Base-by-base conservation (phyloP, 2,888 invertebrate genomes). In the Malthinus flaveolus region DNA sequence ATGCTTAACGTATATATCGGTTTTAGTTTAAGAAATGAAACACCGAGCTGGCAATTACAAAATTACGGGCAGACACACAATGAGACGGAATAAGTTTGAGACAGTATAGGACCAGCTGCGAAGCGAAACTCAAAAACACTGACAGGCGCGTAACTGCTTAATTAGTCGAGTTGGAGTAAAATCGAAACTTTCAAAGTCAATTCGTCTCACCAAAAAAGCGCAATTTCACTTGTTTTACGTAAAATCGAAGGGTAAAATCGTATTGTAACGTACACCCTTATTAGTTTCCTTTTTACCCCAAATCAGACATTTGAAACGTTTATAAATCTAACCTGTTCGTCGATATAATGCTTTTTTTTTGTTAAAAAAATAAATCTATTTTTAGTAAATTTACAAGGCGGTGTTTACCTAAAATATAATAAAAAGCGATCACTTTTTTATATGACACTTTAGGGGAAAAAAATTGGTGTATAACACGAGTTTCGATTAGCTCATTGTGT, bases 321-420 rank as follows among this genome's bases (percentile, higher is more conserved):
- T 61, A 59, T 66, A 59, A 23, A 63, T 64, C 64, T 23, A 23
- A 23, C 23, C 23, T 61, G 49, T 53, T 55, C 39, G 59, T 61
- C 62, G 55, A 62, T 51, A 55, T 52, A 52, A 57, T 59, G 60
- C 47, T 63, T 65, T 68, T 23, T 70, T 67, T 61, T 61, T 54
- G 47, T 52, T 62, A 65, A 64, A 66, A 34, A 64, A 66, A 68
- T 66, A 66, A 69, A 3, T 23, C 23, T 23, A 2, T 62, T 59
- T 65, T 54, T 52, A 56, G 53, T 51, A 64, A 73, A 76, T 73
- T 73, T 72, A 66, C 68, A 68, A 65, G 76, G 76, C 74, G 76
- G 72, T 76, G 75, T 76, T 76, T 76, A 76, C 75, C 69, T 69
- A 73, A 74, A 73, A 73, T 72, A 75, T 71, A 63, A 71, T 72